These are phyloP conservation scores for Ceryle rudis DNA, from an alignment of 2,797 vertebrate genomes.

Conservation along the genomic window DNA sequence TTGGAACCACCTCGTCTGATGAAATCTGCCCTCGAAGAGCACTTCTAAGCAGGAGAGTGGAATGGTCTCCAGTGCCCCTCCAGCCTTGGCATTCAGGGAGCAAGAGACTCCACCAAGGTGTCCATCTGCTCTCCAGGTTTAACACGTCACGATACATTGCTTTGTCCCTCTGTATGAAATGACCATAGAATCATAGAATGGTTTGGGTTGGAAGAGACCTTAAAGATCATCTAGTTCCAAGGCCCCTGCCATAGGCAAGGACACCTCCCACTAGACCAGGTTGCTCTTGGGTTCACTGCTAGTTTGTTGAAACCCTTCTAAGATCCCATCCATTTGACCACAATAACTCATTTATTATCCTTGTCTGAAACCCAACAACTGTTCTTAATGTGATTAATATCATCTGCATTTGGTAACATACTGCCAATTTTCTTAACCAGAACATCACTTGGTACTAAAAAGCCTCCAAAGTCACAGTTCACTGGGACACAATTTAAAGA, in stretches of 20 bases:
- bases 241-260: not conserved
- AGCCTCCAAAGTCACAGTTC: not conserved
- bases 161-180: not conserved
- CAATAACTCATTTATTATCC: not conserved
- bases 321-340: not conserved
- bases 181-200: not conserved
- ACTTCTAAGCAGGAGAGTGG: fast-evolving
- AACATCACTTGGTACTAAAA: not conserved
- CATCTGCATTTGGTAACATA: not conserved
- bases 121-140: not conserved
- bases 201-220: not conserved
- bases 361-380: not conserved
- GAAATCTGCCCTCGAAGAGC: not conserved
- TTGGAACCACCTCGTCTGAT: not conserved
- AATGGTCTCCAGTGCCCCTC: not conserved
- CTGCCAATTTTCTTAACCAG: not conserved
- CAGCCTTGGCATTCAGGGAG: not conserved
- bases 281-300: not conserved
- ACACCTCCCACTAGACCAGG: not conserved
- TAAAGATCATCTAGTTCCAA: not conserved
- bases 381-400: not conserved
- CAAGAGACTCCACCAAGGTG: not conserved
- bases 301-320: not conserved
- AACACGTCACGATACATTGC: not conserved
- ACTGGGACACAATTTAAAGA: not conserved